These are phyloP conservation scores for Tachypleus tridentatus DNA, from an alignment of 1,140 invertebrate genomes.

Conservation along the genomic window DNA sequence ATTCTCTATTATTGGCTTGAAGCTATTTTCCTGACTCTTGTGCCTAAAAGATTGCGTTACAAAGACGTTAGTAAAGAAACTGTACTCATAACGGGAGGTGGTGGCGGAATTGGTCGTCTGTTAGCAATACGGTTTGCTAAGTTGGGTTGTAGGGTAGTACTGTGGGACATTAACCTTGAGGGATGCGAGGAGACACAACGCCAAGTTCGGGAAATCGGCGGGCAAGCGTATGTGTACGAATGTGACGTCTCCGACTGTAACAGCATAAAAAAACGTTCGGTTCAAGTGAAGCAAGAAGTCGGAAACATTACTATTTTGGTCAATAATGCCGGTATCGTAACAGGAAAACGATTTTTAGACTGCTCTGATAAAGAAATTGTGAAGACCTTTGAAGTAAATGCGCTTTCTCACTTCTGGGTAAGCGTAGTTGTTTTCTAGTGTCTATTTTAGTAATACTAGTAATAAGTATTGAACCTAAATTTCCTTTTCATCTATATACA, in stretches of 20 bases:
- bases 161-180: constrained; percentile 28
- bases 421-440: constrained; percentile 18
- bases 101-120: constrained; percentile 30
- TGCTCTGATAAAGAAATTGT: constrained; percentile 57
- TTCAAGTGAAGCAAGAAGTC: constrained; percentile 62
- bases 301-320: constrained; percentile 79
- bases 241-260: constrained; percentile 66
- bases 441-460: too few relatives aligned
- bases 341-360: constrained; percentile 67
- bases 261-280: constrained; percentile 69
- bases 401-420: constrained; percentile 54
- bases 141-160: constrained; percentile 24
- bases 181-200: constrained; percentile 21
- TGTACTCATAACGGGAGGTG: constrained; percentile 30
- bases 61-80: constrained; percentile 24
- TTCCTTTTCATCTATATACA: too few relatives aligned
- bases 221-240: constrained; percentile 10
- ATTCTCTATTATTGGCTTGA: constrained; percentile 22
- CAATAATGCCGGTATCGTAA: constrained; percentile 90
- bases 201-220: constrained; percentile 9
- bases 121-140: constrained; percentile 25
- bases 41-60: constrained; percentile 35
- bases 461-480: too few relatives aligned
- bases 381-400: constrained; percentile 51
- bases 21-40: constrained; percentile 33